Conservation (phyloP, 1,140 invertebrate genomes). For the Trichogramma pretiosum region DNA sequence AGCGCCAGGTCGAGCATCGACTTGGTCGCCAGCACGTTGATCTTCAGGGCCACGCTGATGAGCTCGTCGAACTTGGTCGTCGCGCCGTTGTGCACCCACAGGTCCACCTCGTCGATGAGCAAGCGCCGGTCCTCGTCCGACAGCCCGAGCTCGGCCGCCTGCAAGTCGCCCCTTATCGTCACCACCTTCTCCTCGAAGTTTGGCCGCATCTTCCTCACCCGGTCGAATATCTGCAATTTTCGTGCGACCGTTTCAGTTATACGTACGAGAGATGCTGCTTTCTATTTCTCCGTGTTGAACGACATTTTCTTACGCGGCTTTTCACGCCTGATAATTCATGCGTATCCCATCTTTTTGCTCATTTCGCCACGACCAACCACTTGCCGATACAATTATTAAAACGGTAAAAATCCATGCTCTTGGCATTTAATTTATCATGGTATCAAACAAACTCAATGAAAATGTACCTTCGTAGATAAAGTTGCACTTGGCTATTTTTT, state of each 20-base stretch:
- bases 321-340: too few relatives aligned
- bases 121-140: slow-evolving; percentile 50
- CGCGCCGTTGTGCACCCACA: slow-evolving; percentile 84
- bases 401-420: too few relatives aligned
- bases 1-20: slow-evolving; percentile 53
- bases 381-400: too few relatives aligned
- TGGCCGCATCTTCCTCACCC: slow-evolving; percentile 40
- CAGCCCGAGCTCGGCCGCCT: slow-evolving; percentile 59
- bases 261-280: too few relatives aligned
- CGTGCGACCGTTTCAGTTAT: not conserved
- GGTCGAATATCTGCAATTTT: slow-evolving; percentile 49
- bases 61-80: slow-evolving; percentile 83
- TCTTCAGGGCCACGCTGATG: slow-evolving; percentile 54
- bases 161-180: slow-evolving; percentile 59
- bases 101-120: slow-evolving; percentile 51
- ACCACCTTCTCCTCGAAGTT: slow-evolving; percentile 53
- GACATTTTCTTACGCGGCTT: too few relatives aligned
- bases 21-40: slow-evolving; percentile 53
- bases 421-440: too few relatives aligned
- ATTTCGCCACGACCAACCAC: too few relatives aligned
- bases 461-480: too few relatives aligned
- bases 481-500: too few relatives aligned
- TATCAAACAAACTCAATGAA: too few relatives aligned
- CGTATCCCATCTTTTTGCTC: too few relatives aligned
- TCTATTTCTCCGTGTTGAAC: too few relatives aligned